A percentile compares a stretch with the other conserved stretches of the same genome.
phyloP scores from a whole-genome alignment of 2,888 invertebrate genomes.

The Epirrhoe tristata region DNA sequence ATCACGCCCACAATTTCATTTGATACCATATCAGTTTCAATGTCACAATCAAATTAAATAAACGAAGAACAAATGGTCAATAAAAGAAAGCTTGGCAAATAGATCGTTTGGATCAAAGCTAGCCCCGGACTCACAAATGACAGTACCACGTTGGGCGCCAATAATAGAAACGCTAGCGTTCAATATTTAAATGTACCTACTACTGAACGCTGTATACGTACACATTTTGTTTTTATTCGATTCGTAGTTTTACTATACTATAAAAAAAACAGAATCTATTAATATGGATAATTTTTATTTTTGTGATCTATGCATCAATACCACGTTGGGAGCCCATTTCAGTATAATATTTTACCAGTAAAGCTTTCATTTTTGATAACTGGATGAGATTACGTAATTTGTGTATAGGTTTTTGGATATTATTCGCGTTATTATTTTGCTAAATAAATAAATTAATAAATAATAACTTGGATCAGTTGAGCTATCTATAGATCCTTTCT shows the following conservation, averaged over 20 bases:
- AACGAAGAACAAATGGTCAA: slow-evolving; percentile 10
- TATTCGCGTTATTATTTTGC: no score
- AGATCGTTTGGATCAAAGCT: slow-evolving; percentile 19
- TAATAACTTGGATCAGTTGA: no score
- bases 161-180: slow-evolving; percentile 12
- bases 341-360: no score
- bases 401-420: no score
- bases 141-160: slow-evolving; percentile 38
- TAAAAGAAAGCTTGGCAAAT: slow-evolving; percentile 15
- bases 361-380: no score
- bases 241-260: background rate
- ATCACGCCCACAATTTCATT: background rate
- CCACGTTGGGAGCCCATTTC: no score
- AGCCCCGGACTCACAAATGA: slow-evolving; percentile 6
- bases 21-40: background rate
- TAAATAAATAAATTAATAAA: no score
- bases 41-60: slow-evolving; percentile 15
- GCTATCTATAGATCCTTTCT: no score
- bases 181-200: background rate
- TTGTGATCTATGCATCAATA: background rate
- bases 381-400: no score
- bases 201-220: background rate
- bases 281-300: background rate
- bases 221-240: background rate
- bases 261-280: background rate